Evolutionary conservation across 2,888 invertebrate species (phyloP).

Genomic region (Aethes cnicana): DNA sequence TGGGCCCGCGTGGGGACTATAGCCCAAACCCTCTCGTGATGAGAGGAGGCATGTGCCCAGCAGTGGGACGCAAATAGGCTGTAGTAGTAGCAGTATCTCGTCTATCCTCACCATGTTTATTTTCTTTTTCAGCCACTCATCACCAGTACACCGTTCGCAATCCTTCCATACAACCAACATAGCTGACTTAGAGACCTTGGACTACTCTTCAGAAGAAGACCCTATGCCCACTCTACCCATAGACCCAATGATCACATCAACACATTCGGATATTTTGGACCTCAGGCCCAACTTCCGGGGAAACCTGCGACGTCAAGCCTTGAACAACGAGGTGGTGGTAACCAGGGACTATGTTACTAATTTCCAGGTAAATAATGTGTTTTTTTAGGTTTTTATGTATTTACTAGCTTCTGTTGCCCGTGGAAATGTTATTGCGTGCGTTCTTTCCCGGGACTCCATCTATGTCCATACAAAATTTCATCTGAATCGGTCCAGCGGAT

Average conservation of each 20-base stretch:
- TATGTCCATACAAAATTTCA: too few relatives aligned
- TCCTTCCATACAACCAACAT: conserved; percentile 78
- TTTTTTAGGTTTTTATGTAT: too few relatives aligned
- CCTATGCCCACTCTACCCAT: conserved; percentile 51
- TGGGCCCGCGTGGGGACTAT: too few relatives aligned
- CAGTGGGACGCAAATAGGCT: too few relatives aligned
- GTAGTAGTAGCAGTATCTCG: too few relatives aligned
- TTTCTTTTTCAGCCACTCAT: conserved; percentile 66
- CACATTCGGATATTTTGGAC: conserved; percentile 69
- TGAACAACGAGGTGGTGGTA: conserved; percentile 60
- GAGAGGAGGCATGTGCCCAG: too few relatives aligned
- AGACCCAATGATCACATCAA: conserved; percentile 71
- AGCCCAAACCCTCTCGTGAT: too few relatives aligned
- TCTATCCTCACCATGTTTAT: too few relatives aligned
- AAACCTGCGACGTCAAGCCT: conserved; percentile 49
- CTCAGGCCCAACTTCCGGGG: conserved; percentile 50
- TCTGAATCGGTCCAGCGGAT: too few relatives aligned
- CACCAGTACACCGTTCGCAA: conserved; percentile 77
- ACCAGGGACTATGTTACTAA: conserved; percentile 61
- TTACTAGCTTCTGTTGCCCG: too few relatives aligned
- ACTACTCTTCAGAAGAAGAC: conserved; percentile 72
- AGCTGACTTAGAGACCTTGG: conserved; percentile 58
- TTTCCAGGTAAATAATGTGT: conserved; percentile 63
- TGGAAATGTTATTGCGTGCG: too few relatives aligned
- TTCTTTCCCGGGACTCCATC: too few relatives aligned